Conservation (phyloP, 2,113 vertebrate species). For the Epinephelus moara region DNA sequence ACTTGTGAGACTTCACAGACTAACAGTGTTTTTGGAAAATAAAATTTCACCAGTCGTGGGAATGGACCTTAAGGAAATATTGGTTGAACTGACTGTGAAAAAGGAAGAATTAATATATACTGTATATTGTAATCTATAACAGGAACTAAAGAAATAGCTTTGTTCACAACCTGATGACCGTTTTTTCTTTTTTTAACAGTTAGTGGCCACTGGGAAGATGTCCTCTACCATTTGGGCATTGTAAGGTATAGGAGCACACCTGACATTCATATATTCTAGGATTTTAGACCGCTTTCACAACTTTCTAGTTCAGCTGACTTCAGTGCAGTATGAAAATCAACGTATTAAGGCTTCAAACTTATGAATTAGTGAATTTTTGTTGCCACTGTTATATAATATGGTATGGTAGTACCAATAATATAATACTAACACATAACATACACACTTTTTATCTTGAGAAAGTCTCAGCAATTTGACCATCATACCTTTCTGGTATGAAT, state of each 20-base stretch:
- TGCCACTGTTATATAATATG: not conserved
- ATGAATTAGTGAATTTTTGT: not conserved
- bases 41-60: not conserved
- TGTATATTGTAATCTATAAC: no score
- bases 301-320: not conserved
- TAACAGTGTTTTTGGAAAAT: not conserved
- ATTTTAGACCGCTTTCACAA: not conserved
- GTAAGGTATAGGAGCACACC: slow-evolving; percentile 73
- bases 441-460: not conserved
- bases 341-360: not conserved
- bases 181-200: slow-evolving; percentile 59
- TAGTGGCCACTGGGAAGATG: slow-evolving; percentile 78
- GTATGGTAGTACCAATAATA: not conserved
- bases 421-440: not conserved
- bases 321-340: not conserved
- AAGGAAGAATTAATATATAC: not conserved
- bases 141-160: not conserved
- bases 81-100: not conserved
- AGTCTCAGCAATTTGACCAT: not conserved
- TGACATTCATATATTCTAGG: not conserved
- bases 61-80: not conserved
- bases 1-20: not conserved
- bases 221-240: slow-evolving; percentile 85
- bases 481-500: not conserved
- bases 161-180: not conserved